phyloP scores from a whole-genome alignment of 2,113 vertebrate species.

The Misgurnus anguillicaudatus region DNA sequence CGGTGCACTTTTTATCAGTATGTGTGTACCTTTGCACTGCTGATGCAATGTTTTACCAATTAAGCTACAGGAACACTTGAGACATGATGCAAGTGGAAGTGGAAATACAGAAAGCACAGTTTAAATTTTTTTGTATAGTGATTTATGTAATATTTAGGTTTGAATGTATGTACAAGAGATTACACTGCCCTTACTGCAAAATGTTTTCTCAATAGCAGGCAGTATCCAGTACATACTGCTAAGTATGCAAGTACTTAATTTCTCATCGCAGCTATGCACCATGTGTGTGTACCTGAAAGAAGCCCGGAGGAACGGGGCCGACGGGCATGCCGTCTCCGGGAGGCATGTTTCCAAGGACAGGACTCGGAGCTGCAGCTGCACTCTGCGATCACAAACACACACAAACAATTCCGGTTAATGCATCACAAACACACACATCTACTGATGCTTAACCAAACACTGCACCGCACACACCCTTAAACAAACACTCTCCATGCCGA shows the following conservation, averaged over 20 bases:
- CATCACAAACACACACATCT: slow-evolving; percentile 36
- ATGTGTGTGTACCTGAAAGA: slow-evolving; percentile 88
- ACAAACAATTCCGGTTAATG: slow-evolving; percentile 24
- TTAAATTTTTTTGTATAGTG: too few species aligned
- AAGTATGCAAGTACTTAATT: not conserved
- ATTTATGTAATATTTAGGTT: too few species aligned
- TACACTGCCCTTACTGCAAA: too few species aligned
- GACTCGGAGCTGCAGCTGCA: slow-evolving; percentile 95
- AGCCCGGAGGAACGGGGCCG: slow-evolving; percentile 86
- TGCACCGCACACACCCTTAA: not conserved
- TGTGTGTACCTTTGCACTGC: too few species aligned
- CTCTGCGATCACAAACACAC: slow-evolving; percentile 77
- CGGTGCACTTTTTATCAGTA: too few species aligned
- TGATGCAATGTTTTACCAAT: too few species aligned
- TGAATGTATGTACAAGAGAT: too few species aligned
- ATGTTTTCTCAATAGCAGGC: too few species aligned
- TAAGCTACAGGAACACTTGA: too few species aligned
- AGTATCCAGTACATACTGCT: too few species aligned
- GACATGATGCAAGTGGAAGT: too few species aligned
- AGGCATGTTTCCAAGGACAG: slow-evolving; percentile 89
- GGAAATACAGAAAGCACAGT: too few species aligned
- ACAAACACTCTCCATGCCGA: not conserved
- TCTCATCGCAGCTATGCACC: not conserved
- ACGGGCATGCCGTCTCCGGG: slow-evolving; percentile 95
- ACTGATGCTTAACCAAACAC: not conserved